Base-by-base conservation (phyloP, 2,797 vertebrate species). In the Oryzias dopingdopingensis region DNA sequence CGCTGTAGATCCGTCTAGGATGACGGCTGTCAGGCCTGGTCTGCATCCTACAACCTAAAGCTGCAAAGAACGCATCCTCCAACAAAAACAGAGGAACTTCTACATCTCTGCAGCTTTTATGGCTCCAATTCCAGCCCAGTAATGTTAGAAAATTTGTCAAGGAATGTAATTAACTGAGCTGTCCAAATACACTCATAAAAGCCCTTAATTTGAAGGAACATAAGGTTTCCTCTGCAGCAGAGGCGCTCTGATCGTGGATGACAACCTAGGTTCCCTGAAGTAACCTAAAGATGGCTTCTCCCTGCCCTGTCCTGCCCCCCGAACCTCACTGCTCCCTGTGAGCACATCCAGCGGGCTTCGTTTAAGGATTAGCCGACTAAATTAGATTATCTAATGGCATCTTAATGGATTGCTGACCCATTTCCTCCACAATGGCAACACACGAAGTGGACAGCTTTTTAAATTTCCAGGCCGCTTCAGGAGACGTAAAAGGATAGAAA, bases 341-440 rank as follows among this genome's bases (percentile, higher is more conserved):
- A 83, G 79, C 80, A 59, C 77, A 57, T 92, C 88, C 89, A 91
- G 90, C 86, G 90, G 88, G 91, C 93, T 93, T 94, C 93, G 92
- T 95, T 96, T 95, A 94, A 93, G 95, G 95, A 96, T 96, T 94
- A 96, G 92, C 91, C 83, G 88, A 88, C 91, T 90, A 96, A 96
- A 98, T 96, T 95, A 96, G 94, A 97, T 97, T 96, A 97, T 96
- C 94, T 96, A 95, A 97, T 96, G 94, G 94, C 92, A 96, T 96
- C 89, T 94, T 96, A 97, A 97, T 98, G 93, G 95, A 97, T 97
- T 94, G 93, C 94, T 95, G 94, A 95, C 93, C 94, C 93, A 95
- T 94, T 96, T 96, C 94, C 94, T 96, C 92, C 92, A 91, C 90
- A 92, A 94, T 91, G 92, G 92, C 92, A 94, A 92, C 89, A 92